Evolutionary conservation across 2,888 invertebrate species (phyloP), one percentile per base, ranked within the genome.

Genomic region (Aproaerema taeniolella): DNA sequence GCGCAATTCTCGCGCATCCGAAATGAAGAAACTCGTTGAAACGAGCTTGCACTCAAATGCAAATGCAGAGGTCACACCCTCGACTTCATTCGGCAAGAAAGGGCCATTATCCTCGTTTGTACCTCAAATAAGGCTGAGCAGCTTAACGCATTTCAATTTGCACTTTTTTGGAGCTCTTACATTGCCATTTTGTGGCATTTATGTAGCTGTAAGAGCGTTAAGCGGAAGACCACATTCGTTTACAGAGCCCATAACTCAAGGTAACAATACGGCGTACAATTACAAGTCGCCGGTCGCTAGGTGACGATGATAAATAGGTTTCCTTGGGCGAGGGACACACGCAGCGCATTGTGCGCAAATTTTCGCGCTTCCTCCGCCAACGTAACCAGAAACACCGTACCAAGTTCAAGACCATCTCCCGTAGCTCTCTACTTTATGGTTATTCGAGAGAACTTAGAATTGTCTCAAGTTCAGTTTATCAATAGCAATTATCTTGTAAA

Each of bases 251-350:
- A 83, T 86, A 83, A 80, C 69, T 85, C 78, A 82, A 63, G 58
- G 69, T 68, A 77, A 81, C 82, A 81, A 79, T 81, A 80, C 77
- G 67, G 77, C 73, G 62, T 63, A 81, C 81, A 83, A 85, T 83
- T 83, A 83, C 82, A 74, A 78, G 76, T 67, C 71, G 54, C 68
- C 60, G 57, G 66, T 60, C 62, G 53, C 60, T 58, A 57, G 72
- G 71, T 80, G 83, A 85, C 78, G 85, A 85, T 82, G 82, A 86
- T 76, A 80, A 79, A 86, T 82, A 62, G 59, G 63, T 64, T 74
- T 79, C 72, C 75, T 72, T 77, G 62, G 68, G 68, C 70, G 59
- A 67, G 65, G 58, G 70, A 74, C 75, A 72, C 61, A 67, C 59
- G 57, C 55, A 50, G 59, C 53, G 61, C 55, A 61, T 63, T 70